phyloP scores from a whole-genome alignment of 2,888 invertebrate species.

The Litoditis marina region DNA sequence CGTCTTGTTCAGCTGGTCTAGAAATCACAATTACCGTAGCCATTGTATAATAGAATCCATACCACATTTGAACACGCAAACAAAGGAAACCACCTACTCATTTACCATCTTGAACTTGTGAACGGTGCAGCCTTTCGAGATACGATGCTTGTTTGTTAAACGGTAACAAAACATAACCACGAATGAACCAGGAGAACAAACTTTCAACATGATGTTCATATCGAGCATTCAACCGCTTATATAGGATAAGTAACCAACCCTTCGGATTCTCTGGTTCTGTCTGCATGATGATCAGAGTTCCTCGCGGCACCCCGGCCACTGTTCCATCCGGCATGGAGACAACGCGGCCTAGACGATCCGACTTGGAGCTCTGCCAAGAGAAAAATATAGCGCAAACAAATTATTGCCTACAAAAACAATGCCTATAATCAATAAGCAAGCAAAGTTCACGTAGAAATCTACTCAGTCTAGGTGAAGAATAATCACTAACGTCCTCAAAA shows the following conservation, averaged over 20 bases:
- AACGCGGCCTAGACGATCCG: constrained; percentile 9
- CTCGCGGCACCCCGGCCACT: constrained; percentile 18
- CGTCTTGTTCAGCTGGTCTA: not conserved
- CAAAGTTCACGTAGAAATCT: no score
- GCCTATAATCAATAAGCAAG: not conserved
- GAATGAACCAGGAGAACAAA: no score
- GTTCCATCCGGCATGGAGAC: constrained; percentile 18
- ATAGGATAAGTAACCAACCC: constrained; percentile 8
- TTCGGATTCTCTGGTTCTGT: constrained; percentile 2
- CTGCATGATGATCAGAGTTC: constrained; percentile 15
- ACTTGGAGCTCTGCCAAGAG: constrained; percentile 5
- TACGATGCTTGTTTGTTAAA: not conserved
- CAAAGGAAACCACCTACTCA: no score
- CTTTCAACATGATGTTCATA: no score
- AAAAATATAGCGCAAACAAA: not conserved
- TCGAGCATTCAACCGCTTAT: no score
- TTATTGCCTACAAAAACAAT: no score
- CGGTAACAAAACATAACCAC: no score
- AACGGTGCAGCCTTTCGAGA: no score
- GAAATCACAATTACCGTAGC: not conserved
- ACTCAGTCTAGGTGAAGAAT: not conserved
- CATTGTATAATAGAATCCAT: not conserved
- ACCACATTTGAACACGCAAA: no score
- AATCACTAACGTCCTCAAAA: not conserved
- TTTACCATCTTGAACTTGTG: not conserved